Evolutionary conservation across 2,888 invertebrate genomes (phyloP).

Genomic region (Cheilosia scutellata): DNA sequence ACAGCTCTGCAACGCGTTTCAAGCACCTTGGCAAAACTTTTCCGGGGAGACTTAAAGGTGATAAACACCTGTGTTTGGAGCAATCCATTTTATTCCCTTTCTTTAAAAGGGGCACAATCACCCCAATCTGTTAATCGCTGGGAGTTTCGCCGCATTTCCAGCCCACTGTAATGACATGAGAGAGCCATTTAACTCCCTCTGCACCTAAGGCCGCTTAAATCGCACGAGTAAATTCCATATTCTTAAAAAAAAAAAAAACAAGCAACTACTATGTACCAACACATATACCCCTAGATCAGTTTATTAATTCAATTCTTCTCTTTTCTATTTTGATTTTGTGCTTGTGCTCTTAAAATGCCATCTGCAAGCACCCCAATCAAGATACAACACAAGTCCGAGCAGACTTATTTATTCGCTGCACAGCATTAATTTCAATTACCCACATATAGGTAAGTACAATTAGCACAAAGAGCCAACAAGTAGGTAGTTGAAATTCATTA

Average conservation of each 20-base stretch:
- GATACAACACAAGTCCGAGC: conserved; percentile 31
- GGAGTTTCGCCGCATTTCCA: too few species aligned
- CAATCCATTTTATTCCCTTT: too few species aligned
- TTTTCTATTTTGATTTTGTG: conserved; percentile 25
- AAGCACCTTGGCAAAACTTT: too few species aligned
- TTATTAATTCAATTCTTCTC: conserved; percentile 18
- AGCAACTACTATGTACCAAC: background rate
- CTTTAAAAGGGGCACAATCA: too few species aligned
- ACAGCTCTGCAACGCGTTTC: too few species aligned
- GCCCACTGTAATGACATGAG: too few species aligned
- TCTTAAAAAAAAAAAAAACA: background rate
- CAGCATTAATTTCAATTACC: conserved; percentile 64
- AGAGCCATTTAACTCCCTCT: too few species aligned
- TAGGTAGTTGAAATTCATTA: conserved; percentile 65
- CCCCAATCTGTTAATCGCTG: too few species aligned
- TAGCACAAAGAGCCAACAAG: conserved; percentile 64
- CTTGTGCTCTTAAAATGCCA: conserved; percentile 43
- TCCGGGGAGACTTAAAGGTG: too few species aligned
- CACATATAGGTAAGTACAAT: conserved; percentile 52
- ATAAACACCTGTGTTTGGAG: too few species aligned
- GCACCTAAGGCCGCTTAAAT: too few species aligned
- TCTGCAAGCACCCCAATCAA: conserved; percentile 31
- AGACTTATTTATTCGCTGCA: conserved; percentile 43
- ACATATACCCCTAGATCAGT: conserved; percentile 23
- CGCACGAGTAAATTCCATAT: background rate